These are phyloP conservation scores for Perccottus glenii DNA, from an alignment of 2,113 vertebrate species.

Conservation along the genomic window DNA sequence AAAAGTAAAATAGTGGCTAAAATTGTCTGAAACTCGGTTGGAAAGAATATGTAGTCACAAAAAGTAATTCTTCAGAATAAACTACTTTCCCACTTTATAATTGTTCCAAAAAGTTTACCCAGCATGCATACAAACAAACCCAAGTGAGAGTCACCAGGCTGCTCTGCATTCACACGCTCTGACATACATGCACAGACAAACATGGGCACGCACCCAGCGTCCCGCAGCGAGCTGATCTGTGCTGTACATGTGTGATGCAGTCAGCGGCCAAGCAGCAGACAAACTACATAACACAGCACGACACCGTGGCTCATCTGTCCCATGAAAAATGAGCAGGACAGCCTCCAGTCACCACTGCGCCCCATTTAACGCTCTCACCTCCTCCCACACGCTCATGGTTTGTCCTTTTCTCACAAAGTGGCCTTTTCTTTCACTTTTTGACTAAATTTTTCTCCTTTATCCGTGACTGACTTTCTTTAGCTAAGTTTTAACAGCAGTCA, in stretches of 20 bases:
- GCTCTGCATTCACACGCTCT: constrained; percentile 14
- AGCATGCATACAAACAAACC: constrained; percentile 12
- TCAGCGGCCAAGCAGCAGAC: constrained; percentile 51
- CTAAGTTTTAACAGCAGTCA: neutral
- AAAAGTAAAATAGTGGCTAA: too few species aligned
- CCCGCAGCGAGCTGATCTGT: constrained; percentile 57
- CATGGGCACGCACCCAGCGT: constrained; percentile 34
- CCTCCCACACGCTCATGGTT: constrained; percentile 38
- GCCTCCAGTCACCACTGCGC: constrained; percentile 47
- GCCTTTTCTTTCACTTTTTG: constrained; percentile 32
- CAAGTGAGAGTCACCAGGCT: neutral
- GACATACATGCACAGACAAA: constrained; percentile 30
- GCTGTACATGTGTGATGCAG: constrained; percentile 56
- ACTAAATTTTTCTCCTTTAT: constrained; percentile 8
- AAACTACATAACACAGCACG: constrained; percentile 51
- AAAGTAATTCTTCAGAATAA: constrained; percentile 59
- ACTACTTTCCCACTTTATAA: constrained; percentile 63
- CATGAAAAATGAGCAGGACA: constrained; percentile 67
- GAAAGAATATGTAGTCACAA: constrained; percentile 46
- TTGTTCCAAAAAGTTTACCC: constrained; percentile 50
- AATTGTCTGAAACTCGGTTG: too few species aligned
- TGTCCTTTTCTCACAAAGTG: constrained; percentile 46
- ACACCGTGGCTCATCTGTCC: constrained; percentile 75
- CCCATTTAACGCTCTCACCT: constrained; percentile 48
- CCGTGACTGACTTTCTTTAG: constrained; percentile 7